Conservation (phyloP, 2,888 invertebrate genomes). For the Amphipoea lucens region DNA sequence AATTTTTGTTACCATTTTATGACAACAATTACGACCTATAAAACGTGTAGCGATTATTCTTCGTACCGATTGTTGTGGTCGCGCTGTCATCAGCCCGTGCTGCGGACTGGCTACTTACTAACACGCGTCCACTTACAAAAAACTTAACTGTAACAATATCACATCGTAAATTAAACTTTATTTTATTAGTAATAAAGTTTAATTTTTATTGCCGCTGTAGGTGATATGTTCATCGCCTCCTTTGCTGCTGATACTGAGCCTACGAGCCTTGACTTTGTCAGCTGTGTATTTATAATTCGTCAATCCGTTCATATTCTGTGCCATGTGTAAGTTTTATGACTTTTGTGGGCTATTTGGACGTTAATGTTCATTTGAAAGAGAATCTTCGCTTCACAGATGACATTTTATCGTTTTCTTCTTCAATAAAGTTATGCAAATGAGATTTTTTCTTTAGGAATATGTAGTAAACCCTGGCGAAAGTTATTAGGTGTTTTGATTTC, state of each 20-base stretch:
- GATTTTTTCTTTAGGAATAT: constrained; percentile 55
- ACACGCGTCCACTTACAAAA: constrained; percentile 59
- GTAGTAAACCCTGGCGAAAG: constrained; percentile 29
- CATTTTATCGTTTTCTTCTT: constrained; percentile 56
- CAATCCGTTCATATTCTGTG: constrained; percentile 66
- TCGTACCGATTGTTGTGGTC: constrained; percentile 87
- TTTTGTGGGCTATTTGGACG: constrained; percentile 57
- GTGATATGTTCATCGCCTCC: constrained; percentile 68
- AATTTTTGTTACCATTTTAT: constrained; percentile 90
- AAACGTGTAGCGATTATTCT: constrained; percentile 89
- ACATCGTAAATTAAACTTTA: constrained; percentile 76
- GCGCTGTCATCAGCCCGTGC: constrained; percentile 84
- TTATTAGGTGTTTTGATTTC: constrained; percentile 50
- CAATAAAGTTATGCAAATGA: constrained; percentile 53
- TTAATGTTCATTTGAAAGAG: constrained; percentile 59
- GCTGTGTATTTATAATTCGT: constrained; percentile 80
- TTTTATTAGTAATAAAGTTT: constrained; percentile 68
- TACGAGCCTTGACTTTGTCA: constrained; percentile 81
- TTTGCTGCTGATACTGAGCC: constrained; percentile 68
- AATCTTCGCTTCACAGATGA: constrained; percentile 53
- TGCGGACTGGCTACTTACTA: constrained; percentile 75
- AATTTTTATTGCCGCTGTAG: constrained; percentile 63
- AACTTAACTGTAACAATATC: constrained; percentile 67
- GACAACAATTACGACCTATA: constrained; percentile 90
- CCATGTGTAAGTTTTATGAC: constrained; percentile 68